A percentile compares a stretch with the other conserved stretches of the same genome.
Conservation (phyloP, 1,140 invertebrate species). For the Hycleus cichorii region DNA sequence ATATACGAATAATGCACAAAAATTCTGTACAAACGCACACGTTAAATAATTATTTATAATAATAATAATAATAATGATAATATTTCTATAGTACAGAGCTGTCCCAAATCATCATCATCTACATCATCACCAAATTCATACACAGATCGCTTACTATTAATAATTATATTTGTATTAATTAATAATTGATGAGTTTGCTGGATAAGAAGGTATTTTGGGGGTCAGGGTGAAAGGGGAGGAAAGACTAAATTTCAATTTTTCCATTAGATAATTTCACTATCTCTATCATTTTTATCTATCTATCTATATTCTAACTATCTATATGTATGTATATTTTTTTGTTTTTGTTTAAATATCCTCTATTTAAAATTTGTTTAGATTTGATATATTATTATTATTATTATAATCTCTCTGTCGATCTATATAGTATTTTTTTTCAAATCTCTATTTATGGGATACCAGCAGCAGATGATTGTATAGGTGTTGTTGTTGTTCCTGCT, state of each 20-base stretch:
- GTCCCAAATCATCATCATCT: constrained; percentile 15
- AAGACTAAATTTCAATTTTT: no score
- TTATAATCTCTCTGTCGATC: neutral
- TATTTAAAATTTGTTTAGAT: neutral
- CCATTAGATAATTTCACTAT: no score
- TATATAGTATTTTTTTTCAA: neutral
- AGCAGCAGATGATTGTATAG: constrained; percentile 34
- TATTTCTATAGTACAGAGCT: constrained; percentile 33
- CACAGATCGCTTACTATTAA: constrained; percentile 12
- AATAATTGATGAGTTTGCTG: neutral
- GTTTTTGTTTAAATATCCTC: neutral
- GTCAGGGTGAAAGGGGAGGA: no score
- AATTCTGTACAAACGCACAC: constrained; percentile 33
- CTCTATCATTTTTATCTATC: no score
- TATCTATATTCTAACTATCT: neutral
- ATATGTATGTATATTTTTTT: constrained; percentile 1
- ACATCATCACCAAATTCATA: constrained; percentile 4
- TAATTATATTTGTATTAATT: neutral
- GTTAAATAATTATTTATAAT: constrained; percentile 19
- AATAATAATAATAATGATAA: no score
- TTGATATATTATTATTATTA: neutral
- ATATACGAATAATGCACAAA: constrained; percentile 15
- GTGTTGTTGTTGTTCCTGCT: constrained; percentile 28
- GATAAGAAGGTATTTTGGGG: no score
- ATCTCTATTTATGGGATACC: constrained; percentile 34